Evolutionary conservation across 1,140 invertebrate genomes (phyloP).

Genomic region (Saccostrea cuccullata): DNA sequence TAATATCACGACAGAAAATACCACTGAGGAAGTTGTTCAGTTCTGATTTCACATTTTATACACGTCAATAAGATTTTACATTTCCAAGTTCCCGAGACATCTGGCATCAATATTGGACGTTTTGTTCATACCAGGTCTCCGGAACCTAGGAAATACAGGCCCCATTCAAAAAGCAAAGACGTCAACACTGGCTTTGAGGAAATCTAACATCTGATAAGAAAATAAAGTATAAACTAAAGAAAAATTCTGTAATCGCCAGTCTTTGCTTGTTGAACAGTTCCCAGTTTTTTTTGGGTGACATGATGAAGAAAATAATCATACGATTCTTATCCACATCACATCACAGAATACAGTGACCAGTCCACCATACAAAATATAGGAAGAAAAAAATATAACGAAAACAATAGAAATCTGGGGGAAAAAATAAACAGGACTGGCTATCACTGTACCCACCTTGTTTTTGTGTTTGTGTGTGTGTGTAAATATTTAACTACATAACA

Average conservation of each 20-base stretch:
- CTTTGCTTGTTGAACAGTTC: conserved; percentile 23
- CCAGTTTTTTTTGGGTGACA: not conserved
- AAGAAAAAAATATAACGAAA: conserved; percentile 27
- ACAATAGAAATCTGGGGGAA: conserved; percentile 31
- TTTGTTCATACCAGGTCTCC: conserved; percentile 15
- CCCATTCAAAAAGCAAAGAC: conserved; percentile 11
- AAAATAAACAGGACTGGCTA: conserved; percentile 19
- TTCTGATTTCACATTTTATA: conserved; percentile 17
- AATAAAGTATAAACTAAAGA: conserved; percentile 9
- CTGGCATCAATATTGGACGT: conserved; percentile 19
- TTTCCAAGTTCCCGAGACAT: not conserved
- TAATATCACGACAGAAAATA: conserved; percentile 14
- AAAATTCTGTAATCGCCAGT: not conserved
- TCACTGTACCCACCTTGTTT: conserved; percentile 11
- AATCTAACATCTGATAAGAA: not conserved
- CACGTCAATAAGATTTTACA: conserved; percentile 21
- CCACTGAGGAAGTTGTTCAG: conserved; percentile 6
- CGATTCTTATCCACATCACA: not conserved
- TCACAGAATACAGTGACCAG: conserved; percentile 36
- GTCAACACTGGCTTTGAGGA: not conserved
- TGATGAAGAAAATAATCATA: not conserved
- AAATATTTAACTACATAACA: not conserved
- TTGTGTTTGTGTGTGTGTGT: not conserved
- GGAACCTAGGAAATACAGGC: not conserved
- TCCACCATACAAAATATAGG: not conserved